Percentiles rank a stretch among this genome's conserved stretches.
Conservation (phyloP, 2,888 invertebrate genomes). For the Chrysodeixis includens region DNA sequence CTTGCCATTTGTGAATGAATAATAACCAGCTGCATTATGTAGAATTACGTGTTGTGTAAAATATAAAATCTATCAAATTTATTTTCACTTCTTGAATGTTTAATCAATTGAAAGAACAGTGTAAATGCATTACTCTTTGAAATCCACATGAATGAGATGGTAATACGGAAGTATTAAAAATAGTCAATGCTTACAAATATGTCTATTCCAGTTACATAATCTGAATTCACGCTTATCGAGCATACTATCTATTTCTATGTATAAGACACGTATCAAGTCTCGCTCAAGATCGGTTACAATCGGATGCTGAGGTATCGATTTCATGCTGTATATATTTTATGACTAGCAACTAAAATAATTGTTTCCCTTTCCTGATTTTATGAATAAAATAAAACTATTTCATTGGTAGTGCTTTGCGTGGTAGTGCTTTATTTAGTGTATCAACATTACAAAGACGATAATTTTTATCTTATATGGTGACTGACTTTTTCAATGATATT, state of each 20-base stretch:
- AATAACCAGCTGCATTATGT: constrained; percentile 26
- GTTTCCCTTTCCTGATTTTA: neutral
- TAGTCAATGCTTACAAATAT: neutral
- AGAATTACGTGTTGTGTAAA: constrained; percentile 25
- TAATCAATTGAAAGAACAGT: too few species aligned
- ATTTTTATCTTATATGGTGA: constrained; percentile 9
- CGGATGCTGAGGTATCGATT: constrained; percentile 43
- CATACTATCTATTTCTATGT: neutral
- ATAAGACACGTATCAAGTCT: constrained; percentile 25
- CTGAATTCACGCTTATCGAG: constrained; percentile 6
- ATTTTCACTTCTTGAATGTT: neutral
- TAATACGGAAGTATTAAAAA: constrained; percentile 22
- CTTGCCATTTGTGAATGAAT: constrained; percentile 43
- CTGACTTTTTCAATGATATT: constrained; percentile 26
- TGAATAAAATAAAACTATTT: neutral
- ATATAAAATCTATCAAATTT: too few species aligned
- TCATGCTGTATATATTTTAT: constrained; percentile 20
- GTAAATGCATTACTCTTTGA: neutral
- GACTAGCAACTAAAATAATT: neutral
- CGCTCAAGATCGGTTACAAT: constrained; percentile 43
- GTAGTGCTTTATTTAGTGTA: neutral
- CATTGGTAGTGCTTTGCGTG: neutral
- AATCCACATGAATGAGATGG: neutral
- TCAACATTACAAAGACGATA: constrained; percentile 10
- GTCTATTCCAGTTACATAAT: constrained; percentile 1